Percentiles rank a stretch among this genome's conserved stretches.
phyloP scores from a whole-genome alignment of 2,113 vertebrate species.

The Phalacrocorax aristotelis region DNA sequence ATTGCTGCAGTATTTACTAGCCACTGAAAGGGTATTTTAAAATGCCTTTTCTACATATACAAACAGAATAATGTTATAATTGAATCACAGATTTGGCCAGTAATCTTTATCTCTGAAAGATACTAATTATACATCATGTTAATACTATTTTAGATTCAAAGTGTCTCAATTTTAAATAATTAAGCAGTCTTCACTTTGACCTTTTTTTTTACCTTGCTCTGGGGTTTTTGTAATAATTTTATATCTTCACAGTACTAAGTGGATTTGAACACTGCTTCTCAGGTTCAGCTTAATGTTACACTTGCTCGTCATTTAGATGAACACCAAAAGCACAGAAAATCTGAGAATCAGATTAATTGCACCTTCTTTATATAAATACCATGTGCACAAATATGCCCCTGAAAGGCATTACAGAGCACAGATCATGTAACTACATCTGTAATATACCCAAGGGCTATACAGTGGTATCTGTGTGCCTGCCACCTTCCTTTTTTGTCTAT shows the following conservation, averaged over 20 bases:
- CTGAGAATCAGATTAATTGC: not conserved
- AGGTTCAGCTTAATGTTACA: not conserved
- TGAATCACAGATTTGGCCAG: not conserved
- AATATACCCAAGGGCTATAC: not conserved
- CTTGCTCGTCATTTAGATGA: not conserved
- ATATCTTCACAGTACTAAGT: not conserved
- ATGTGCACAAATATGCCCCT: not conserved
- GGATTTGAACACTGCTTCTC: not conserved
- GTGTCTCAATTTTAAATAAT: not conserved
- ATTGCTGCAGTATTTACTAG: not conserved
- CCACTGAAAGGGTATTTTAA: not conserved
- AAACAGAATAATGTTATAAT: not conserved
- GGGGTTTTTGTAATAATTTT: not conserved
- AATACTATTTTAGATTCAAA: not conserved
- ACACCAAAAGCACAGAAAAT: not conserved
- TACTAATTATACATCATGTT: not conserved
- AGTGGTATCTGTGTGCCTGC: not conserved
- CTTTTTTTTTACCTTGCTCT: not conserved
- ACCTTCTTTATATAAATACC: not conserved
- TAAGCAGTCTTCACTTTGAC: not conserved
- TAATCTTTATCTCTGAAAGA: not conserved
- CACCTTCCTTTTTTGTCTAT: not conserved
- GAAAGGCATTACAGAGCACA: not conserved
- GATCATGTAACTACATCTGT: not conserved
- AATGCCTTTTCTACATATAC: not conserved